Conservation (phyloP, 1,140 invertebrate species). For the Orius insidiosus region DNA sequence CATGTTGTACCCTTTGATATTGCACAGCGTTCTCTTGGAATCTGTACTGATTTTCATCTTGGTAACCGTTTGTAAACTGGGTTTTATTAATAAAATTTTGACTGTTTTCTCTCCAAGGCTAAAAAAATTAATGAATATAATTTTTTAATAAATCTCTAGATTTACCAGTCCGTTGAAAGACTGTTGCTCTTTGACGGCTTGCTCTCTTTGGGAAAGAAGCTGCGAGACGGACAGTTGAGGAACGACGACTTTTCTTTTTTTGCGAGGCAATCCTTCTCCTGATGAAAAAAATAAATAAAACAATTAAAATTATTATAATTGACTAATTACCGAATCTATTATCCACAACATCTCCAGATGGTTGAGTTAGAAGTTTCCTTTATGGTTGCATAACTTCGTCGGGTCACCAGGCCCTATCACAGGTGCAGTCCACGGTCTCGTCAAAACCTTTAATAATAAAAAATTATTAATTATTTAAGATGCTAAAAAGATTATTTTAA, state of each 20-base stretch:
- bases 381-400: conserved; percentile 71
- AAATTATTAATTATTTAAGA: no score
- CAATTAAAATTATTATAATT: not conserved
- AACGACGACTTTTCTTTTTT: conserved; percentile 29
- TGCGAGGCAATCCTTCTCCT: conserved; percentile 37
- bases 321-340: conserved; percentile 14
- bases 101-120: conserved; percentile 14
- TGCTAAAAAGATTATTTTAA: no score
- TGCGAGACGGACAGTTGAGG: conserved; percentile 36
- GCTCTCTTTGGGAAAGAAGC: conserved; percentile 43
- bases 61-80: conserved; percentile 11
- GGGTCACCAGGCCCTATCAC: conserved; percentile 42
- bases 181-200: conserved; percentile 10
- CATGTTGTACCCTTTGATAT: conserved; percentile 6
- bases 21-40: not conserved
- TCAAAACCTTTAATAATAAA: conserved; percentile 34
- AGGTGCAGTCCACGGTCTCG: conserved; percentile 43
- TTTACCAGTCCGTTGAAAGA: conserved; percentile 24
- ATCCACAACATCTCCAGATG: conserved; percentile 13
- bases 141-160: conserved; percentile 13
- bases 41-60: conserved; percentile 2
- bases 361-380: conserved; percentile 55
- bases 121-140: conserved; percentile 10
- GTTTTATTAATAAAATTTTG: conserved; percentile 1
- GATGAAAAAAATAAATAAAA: conserved; percentile 18